phyloP scores from a whole-genome alignment of 2,113 vertebrate genomes.

The Forbesichthys agassizii region DNA sequence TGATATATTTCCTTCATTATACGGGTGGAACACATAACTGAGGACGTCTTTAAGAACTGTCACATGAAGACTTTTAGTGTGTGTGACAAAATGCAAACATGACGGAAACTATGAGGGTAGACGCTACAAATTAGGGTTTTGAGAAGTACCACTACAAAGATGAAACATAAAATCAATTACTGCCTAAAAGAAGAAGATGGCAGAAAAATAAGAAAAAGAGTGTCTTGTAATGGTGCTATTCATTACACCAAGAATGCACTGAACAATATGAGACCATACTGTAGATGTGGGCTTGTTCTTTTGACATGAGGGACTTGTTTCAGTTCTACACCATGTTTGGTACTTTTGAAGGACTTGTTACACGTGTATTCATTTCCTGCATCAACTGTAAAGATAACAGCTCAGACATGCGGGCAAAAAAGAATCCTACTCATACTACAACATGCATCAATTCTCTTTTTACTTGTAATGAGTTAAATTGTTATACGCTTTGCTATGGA shows the following conservation, averaged over 20 bases:
- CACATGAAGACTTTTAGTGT: slow-evolving; percentile 16
- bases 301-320: slow-evolving; percentile 10
- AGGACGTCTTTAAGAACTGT: slow-evolving; percentile 8
- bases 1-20: slow-evolving; percentile 21
- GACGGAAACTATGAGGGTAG: slow-evolving; percentile 36
- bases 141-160: neutral
- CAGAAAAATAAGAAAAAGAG: slow-evolving; percentile 12
- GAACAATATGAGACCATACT: slow-evolving; percentile 14
- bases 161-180: slow-evolving; percentile 16
- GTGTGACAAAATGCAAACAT: slow-evolving; percentile 29
- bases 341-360: slow-evolving; percentile 19
- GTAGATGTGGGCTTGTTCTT: slow-evolving; percentile 7
- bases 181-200: slow-evolving; percentile 25
- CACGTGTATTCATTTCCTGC: slow-evolving; percentile 6
- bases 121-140: slow-evolving; percentile 15
- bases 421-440: neutral
- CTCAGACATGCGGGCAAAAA: slow-evolving; percentile 3
- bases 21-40: slow-evolving; percentile 16
- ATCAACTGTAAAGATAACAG: slow-evolving; percentile 2
- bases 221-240: slow-evolving; percentile 19
- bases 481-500: too few species aligned
- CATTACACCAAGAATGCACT: slow-evolving; percentile 9
- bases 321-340: slow-evolving; percentile 2
- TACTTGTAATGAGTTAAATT: neutral
- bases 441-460: neutral